Conservation (phyloP, 2,888 invertebrate species). For the Polydrusus cervinus region DNA sequence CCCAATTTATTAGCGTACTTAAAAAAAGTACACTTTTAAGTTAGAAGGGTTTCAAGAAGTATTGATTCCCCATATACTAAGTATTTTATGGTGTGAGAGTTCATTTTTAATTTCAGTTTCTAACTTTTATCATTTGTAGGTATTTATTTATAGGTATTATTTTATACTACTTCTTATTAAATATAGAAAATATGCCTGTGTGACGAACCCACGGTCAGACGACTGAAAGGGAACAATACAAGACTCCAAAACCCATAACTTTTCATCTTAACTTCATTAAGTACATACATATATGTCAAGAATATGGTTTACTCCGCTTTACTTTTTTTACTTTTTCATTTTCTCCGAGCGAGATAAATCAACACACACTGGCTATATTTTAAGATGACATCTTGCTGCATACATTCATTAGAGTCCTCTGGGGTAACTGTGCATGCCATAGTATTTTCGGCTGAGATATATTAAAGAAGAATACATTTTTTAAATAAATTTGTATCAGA, state of each 20-base stretch:
- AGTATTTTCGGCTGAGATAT: no score
- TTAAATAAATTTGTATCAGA: no score
- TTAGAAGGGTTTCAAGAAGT: no score
- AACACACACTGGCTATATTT: conserved; percentile 27
- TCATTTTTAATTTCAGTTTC: neutral
- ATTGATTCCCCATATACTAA: no score
- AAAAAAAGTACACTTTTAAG: no score
- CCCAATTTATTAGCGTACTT: no score
- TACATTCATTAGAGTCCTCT: conserved; percentile 16
- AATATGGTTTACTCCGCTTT: neutral
- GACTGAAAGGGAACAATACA: no score
- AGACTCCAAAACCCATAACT: neutral
- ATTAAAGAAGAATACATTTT: no score
- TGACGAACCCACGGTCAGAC: no score
- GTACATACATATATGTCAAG: neutral
- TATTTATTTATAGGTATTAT: neutral
- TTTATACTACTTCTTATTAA: neutral
- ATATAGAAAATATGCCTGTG: no score
- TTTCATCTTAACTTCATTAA: neutral
- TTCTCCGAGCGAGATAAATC: conserved; percentile 25
- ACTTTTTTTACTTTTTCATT: neutral
- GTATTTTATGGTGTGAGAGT: no score
- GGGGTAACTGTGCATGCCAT: no score
- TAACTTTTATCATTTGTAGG: neutral
- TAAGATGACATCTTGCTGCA: conserved; percentile 28